Conservation (phyloP, 1,140 invertebrate genomes). For the Druon quercuslanigerum region DNA sequence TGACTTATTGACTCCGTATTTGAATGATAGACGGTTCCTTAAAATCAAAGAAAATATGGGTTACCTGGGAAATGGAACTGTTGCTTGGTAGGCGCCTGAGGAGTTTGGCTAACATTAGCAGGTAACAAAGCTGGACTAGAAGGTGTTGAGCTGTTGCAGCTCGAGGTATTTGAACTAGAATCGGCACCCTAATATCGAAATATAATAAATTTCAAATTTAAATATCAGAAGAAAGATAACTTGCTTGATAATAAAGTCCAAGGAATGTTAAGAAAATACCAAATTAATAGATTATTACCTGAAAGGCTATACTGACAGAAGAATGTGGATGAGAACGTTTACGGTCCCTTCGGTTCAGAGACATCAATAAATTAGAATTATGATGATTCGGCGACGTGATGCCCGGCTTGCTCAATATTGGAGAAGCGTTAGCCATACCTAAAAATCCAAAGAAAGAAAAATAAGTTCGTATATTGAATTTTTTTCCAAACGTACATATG, state of each 20-base stretch:
- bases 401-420: conserved; percentile 65
- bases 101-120: conserved; percentile 74
- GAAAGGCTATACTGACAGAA: conserved; percentile 79
- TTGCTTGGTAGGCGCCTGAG: conserved; percentile 77
- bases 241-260: not conserved
- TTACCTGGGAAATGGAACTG: conserved; percentile 92
- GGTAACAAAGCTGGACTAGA: conserved; percentile 91
- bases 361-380: conserved; percentile 63
- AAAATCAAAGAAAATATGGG: not conserved
- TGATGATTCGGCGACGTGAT: conserved; percentile 73
- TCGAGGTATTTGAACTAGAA: conserved; percentile 95
- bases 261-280: not conserved
- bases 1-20: no score
- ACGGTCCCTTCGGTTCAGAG: conserved; percentile 67
- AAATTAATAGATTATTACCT: conserved; percentile 68
- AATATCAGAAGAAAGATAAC: conserved; percentile 56
- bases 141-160: conserved; percentile 96
- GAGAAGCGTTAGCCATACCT: conserved; percentile 69
- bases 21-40: no score
- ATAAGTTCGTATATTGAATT: not conserved
- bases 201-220: conserved; percentile 62
- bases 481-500: no score
- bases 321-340: conserved; percentile 79
- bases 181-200: conserved; percentile 79
- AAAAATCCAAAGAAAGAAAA: conserved; percentile 29